Percentiles rank a stretch among this genome's conserved stretches.
These are phyloP conservation scores for Syngnathus typhle DNA, from an alignment of 2,113 vertebrate genomes.

Conservation along the genomic window DNA sequence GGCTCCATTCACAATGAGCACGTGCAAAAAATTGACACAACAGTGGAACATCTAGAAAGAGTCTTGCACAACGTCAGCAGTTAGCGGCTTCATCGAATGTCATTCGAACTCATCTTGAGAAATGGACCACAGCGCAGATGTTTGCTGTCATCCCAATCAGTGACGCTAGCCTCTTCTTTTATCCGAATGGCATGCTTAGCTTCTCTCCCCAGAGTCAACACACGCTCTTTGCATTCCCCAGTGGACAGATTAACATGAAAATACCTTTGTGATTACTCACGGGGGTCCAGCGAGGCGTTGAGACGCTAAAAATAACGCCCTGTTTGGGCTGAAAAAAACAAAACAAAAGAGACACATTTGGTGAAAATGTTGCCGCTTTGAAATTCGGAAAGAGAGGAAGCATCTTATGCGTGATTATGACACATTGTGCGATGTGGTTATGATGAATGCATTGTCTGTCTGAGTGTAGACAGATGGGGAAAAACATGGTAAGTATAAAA, in stretches of 20 bases:
- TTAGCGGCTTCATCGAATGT: too few relatives aligned
- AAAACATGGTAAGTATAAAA: constrained; percentile 30
- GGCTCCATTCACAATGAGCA: constrained; percentile 59
- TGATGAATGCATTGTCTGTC: constrained; percentile 30
- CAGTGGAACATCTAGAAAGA: too few relatives aligned
- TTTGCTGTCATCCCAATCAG: too few relatives aligned
- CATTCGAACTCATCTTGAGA: too few relatives aligned
- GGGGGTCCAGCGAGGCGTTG: constrained; percentile 51
- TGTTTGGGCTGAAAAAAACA: constrained; percentile 51
- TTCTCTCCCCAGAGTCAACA: constrained; percentile 37
- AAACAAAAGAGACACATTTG: constrained; percentile 18
- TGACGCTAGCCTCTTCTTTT: not conserved
- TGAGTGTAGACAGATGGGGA: constrained; percentile 4
- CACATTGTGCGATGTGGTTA: constrained; percentile 4
- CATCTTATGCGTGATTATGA: constrained; percentile 36
- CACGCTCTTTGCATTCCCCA: constrained; percentile 28
- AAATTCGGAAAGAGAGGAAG: constrained; percentile 11
- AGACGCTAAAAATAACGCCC: constrained; percentile 63
- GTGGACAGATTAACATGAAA: constrained; percentile 59
- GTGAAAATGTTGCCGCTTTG: constrained; percentile 25
- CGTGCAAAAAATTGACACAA: too few relatives aligned
- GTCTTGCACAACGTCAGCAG: too few relatives aligned
- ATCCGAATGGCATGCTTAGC: constrained; percentile 8
- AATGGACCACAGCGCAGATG: too few relatives aligned
- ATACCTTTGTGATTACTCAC: constrained; percentile 64